A percentile compares a stretch with the other conserved stretches of the same genome.
phyloP scores from a whole-genome alignment of 2,113 vertebrate species.

The Pan troglodytes region NHGRI_mPanTro3-v2.1_pri NC_072403.2:112519001-112519500 shows the following conservation, averaged over 20 bases:
- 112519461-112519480: constrained; percentile 14
- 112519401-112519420: constrained; percentile 70
- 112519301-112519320: constrained; percentile 78
- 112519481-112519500: background rate
- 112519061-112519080: constrained; percentile 87
- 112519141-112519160: constrained; percentile 90
- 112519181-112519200: constrained; percentile 85
- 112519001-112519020: constrained; percentile 67
- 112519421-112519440: constrained; percentile 47
- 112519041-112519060: constrained; percentile 88
- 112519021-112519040: constrained; percentile 78
- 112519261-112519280: constrained; percentile 84
- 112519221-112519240: constrained; percentile 90
- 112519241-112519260: constrained; percentile 87
- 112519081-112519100: constrained; percentile 87
- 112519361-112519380: constrained; percentile 67
- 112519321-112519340: constrained; percentile 67
- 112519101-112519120: constrained; percentile 89
- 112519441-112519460: constrained; percentile 39
- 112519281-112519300: constrained; percentile 76
- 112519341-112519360: constrained; percentile 80
- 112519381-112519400: constrained; percentile 73
- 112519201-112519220: constrained; percentile 90
- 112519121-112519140: constrained; percentile 88
- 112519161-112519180: constrained; percentile 86